Conservation (phyloP, 2,888 invertebrate genomes). For the Eubasilissa splendida region DNA sequence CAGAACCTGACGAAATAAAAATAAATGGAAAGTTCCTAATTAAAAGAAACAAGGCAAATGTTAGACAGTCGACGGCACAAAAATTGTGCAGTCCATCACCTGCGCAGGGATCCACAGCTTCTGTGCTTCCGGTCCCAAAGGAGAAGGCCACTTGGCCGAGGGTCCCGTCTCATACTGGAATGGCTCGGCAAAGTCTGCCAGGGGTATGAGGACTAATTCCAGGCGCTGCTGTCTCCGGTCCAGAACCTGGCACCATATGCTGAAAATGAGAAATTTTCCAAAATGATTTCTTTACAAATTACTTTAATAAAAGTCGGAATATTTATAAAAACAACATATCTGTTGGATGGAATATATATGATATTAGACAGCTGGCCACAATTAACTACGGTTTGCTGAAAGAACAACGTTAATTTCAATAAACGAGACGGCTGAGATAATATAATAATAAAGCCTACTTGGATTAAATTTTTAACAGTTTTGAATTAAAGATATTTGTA, state of each 20-base stretch:
- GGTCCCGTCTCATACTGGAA: constrained; percentile 66
- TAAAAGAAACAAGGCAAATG: not conserved
- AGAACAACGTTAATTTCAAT: too few species aligned
- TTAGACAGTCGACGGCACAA: not conserved
- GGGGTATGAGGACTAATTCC: constrained; percentile 86
- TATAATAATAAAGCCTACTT: too few species aligned
- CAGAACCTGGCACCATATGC: constrained; percentile 93
- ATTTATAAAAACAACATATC: too few species aligned
- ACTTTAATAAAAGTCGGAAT: too few species aligned
- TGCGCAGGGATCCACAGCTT: constrained; percentile 30
- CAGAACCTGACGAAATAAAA: constrained; percentile 62
- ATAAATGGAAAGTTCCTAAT: too few species aligned
- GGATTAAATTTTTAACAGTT: too few species aligned
- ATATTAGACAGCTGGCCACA: too few species aligned
- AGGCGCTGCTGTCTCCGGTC: constrained; percentile 90
- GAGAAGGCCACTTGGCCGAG: constrained; percentile 64
- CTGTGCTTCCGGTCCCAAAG: not conserved
- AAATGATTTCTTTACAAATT: not conserved
- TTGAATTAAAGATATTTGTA: not conserved
- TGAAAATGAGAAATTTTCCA: constrained; percentile 63
- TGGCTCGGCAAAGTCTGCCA: constrained; percentile 80
- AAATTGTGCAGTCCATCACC: not conserved
- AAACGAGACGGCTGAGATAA: too few species aligned
- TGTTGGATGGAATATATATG: too few species aligned
- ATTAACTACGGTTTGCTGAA: too few species aligned